Evolutionary conservation across 2,888 invertebrate species (phyloP).

Genomic region (Sarcophaga caerulescens): DNA sequence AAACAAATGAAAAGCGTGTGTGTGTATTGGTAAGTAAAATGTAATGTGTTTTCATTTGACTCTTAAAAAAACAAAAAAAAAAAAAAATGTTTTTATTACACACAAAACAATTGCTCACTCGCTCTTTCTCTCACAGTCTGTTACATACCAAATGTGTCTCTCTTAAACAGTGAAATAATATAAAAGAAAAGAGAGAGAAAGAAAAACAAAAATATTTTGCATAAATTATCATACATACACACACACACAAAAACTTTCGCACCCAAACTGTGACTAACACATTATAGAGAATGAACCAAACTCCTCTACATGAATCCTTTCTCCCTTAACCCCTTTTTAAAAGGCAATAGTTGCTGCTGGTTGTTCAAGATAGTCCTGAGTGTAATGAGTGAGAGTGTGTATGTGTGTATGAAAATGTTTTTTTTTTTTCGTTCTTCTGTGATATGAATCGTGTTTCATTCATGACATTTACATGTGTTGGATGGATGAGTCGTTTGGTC

Average conservation of each 20-base stretch:
- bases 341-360: background rate
- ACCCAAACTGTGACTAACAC: slow-evolving; percentile 4
- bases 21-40: background rate
- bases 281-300: background rate
- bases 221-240: slow-evolving; percentile 58
- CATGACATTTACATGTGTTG: slow-evolving; percentile 64
- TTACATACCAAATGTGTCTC: slow-evolving; percentile 22
- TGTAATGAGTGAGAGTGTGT: slow-evolving; percentile 24
- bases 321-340: slow-evolving; percentile 42
- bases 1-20: slow-evolving; percentile 29
- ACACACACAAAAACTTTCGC: background rate
- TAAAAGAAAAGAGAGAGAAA: slow-evolving; percentile 39
- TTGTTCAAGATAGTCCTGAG: slow-evolving; percentile 32
- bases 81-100: slow-evolving; percentile 54
- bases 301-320: slow-evolving; percentile 14
- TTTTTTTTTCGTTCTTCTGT: slow-evolving; percentile 14
- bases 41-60: slow-evolving; percentile 36
- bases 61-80: slow-evolving; percentile 1
- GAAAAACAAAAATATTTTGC: slow-evolving; percentile 62
- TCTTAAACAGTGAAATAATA: slow-evolving; percentile 10
- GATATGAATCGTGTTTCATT: slow-evolving; percentile 62
- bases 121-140: background rate
- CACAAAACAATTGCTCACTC: slow-evolving; percentile 50
- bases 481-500: slow-evolving; percentile 51
- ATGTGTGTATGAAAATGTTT: background rate